These are phyloP conservation scores for Carassius gibelio DNA, from an alignment of 2,113 vertebrate genomes.

Conservation along the genomic window DNA sequence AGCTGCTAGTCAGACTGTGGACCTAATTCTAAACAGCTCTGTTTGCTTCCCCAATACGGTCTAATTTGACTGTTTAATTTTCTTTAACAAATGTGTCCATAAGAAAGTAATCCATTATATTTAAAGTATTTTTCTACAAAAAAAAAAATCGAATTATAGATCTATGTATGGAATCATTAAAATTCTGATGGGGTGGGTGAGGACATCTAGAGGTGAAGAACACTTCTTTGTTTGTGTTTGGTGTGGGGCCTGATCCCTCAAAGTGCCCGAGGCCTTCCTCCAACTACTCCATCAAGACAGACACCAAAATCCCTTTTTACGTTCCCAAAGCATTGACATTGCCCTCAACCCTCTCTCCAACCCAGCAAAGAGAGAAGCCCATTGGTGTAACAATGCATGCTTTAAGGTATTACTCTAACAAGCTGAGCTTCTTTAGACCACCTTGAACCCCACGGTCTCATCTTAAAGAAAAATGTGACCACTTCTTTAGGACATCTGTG, in stretches of 20 bases:
- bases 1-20: neutral
- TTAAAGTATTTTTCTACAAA: neutral
- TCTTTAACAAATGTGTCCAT: no score
- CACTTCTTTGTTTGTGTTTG: conserved; percentile 67
- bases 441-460: conserved; percentile 18
- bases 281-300: conserved; percentile 59
- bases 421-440: conserved; percentile 1
- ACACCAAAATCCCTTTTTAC: conserved; percentile 60
- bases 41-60: neutral
- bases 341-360: conserved; percentile 31
- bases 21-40: neutral
- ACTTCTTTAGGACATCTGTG: conserved; percentile 31
- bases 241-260: conserved; percentile 67
- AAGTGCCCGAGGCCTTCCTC: conserved; percentile 62
- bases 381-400: neutral
- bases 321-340: conserved; percentile 51
- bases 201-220: conserved; percentile 56
- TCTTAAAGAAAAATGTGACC: conserved; percentile 31
- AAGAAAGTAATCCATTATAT: no score
- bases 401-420: conserved; percentile 29
- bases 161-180: conserved; percentile 18
- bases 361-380: conserved; percentile 32
- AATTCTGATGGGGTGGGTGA: conserved; percentile 65
- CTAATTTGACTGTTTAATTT: neutral
- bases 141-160: no score